Base-by-base conservation (phyloP, 2,113 vertebrate genomes). In the Nothoprocta perdicaria region DNA sequence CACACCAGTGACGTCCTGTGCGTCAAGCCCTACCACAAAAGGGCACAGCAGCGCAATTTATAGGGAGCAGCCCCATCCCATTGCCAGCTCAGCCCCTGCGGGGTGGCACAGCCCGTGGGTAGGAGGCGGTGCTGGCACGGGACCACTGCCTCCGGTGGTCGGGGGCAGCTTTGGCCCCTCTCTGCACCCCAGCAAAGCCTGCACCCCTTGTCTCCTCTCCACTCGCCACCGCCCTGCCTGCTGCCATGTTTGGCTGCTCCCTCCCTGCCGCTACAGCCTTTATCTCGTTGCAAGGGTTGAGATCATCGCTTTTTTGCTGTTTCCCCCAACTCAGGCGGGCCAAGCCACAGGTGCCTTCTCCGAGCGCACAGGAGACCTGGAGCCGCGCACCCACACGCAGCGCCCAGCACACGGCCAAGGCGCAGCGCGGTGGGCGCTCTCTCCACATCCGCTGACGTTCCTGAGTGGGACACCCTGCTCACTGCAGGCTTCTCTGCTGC, bases 211-310 rank as follows among this genome's bases (percentile, higher is more conserved):
- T 68, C 93, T 87, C 57, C 2, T 24, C 68, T 86, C 76, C 69
- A 43, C 71, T 69, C 0, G 0, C 66, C 82, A 48, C 78, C 60
- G 83, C 63, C 80, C 45, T 41, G 65, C 43, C 83, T 14, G 5
- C 31, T 80, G 66, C 85, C 31, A 23, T 35, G 41, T 83, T 81
- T 76, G 69, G 31, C 80, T 1, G 4, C 16, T 74, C 80, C 26
- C 66, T 69, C 35, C 61, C 45, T 38, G 55, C 77, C 0, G 0
- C 73, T 31, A 66, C 73, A 61, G 73, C 0, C 1, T 86, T 79
- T 91, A 88, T 84, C 88, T 93, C 66, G 12, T 67, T 80, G 46
- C 74, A 71, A 85, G 73, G 80, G 68, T 5, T 93, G 87, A 94
- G 72, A 22, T 85, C 55, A 80, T n/a, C 73, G 48, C 35, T 52